Base-by-base conservation (phyloP, 2,888 invertebrate species). In the Brachyopa scutellaris region DNA sequence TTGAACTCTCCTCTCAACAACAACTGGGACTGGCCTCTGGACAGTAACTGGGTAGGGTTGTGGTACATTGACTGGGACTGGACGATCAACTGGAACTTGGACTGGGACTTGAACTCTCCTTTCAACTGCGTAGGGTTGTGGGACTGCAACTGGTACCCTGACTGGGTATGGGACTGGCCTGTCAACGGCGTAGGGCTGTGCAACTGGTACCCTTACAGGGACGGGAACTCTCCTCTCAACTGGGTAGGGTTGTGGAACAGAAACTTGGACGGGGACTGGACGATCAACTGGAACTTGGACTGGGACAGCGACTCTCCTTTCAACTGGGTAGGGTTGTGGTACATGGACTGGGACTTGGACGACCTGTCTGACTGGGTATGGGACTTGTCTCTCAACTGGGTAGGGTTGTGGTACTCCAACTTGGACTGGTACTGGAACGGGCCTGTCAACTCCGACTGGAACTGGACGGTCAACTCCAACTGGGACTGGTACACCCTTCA, bases 381-480 rank as follows among this genome's bases (percentile, higher is more conserved):
- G 94, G 85, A 93, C 93, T 90, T 93, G 92, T 88, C 92, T 92
- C 89, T 26, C 26, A 26, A 93, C 93, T 84, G 93, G 93, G 55
- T 91, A 91, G n/a, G 94, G 93, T 84, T 93, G 93, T 45, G 94
- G 94, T 85, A 93, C 93, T 90, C 93, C 92, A 88, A 92, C 92
- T 89, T 26, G 4, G 6, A 93, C 93, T 84, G 93, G 93, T 53
- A 26, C 26, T 59, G 94, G 94, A 38, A 93, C 92, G 42, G 89
- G 92, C 85, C 91, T 92, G 85, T 92, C 92, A 85, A 93, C 93
- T 80, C 93, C 93, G 79, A 95, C 94, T 15, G 95, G 94, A 51
- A 94, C 93, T 1, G 95, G 95, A 87, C 92, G 93, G 86, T 94
- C 94, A 69, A 95, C 95, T 64, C 94, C 94, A 87, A 95, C 95